phyloP scores from a whole-genome alignment of 1,140 invertebrate species.

The Formica exsecta region DNA sequence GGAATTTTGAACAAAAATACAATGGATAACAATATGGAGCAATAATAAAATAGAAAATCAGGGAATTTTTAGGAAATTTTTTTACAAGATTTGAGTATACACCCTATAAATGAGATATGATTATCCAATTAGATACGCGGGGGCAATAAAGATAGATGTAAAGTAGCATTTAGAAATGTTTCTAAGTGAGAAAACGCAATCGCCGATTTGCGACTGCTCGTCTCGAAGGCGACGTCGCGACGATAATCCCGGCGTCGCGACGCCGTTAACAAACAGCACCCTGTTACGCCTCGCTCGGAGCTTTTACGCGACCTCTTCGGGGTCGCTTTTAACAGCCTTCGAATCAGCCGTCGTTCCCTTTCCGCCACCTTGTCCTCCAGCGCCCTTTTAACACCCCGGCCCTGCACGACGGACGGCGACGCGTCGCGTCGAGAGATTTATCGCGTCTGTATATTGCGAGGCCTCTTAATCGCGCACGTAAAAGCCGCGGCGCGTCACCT shows the following conservation, averaged over 20 bases:
- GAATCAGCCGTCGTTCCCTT: neutral
- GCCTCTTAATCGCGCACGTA: constrained; percentile 45
- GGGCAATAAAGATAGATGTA: too few species aligned
- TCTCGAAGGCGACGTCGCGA: constrained; percentile 80
- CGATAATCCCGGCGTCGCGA: constrained; percentile 78
- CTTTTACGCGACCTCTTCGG: constrained; percentile 41
- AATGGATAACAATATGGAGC: too few species aligned
- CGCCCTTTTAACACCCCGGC: constrained; percentile 42
- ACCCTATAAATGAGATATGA: too few species aligned
- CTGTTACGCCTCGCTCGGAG: constrained; percentile 19
- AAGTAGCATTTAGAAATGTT: neutral
- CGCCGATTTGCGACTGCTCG: neutral
- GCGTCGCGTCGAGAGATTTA: constrained; percentile 39
- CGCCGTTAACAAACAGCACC: constrained; percentile 77
- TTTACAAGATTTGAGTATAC: too few species aligned
- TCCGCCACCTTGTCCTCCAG: neutral
- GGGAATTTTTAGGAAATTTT: too few species aligned
- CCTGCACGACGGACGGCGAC: neutral
- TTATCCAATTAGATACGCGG: too few species aligned
- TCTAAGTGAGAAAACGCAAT: neutral
- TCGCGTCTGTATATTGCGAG: constrained; percentile 42
- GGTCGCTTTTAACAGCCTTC: constrained; percentile 62
- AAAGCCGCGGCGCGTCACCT: constrained; percentile 43
- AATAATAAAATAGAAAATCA: too few species aligned
- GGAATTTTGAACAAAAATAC: too few species aligned